Conservation (phyloP, 2,113 vertebrate species). For the Sebastes fasciatus region DNA sequence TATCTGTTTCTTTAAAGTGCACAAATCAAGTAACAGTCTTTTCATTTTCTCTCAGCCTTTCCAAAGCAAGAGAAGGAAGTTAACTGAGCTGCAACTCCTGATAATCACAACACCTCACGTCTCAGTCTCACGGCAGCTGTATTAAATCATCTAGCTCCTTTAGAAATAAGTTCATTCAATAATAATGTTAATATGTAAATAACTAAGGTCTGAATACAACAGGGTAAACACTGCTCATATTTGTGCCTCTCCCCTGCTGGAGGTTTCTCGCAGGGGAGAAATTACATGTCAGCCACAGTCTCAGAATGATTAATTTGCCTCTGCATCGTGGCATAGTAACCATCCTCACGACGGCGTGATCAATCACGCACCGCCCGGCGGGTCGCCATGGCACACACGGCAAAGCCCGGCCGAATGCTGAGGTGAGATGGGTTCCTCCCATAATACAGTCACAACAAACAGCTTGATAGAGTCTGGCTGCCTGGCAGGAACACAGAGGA, state of each 20-base stretch:
- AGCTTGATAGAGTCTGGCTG: conserved; percentile 55
- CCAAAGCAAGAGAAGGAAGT: neutral
- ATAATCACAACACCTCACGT: neutral
- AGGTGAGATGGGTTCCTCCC: conserved; percentile 52
- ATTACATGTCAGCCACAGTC: conserved; percentile 73
- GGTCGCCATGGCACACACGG: conserved; percentile 47
- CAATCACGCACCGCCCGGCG: conserved; percentile 66
- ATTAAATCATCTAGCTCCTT: conserved; percentile 15
- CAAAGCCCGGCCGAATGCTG: conserved; percentile 15
- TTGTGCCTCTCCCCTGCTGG: conserved; percentile 47
- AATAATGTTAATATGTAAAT: conserved; percentile 36
- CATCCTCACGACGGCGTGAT: conserved; percentile 69
- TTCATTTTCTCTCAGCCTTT: neutral
- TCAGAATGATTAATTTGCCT: conserved; percentile 80
- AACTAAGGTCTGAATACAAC: conserved; percentile 8
- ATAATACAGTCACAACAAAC: conserved; percentile 67
- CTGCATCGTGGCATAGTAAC: conserved; percentile 74
- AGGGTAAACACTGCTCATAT: conserved; percentile 33
- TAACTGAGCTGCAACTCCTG: neutral
- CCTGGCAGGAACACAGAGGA: conserved; percentile 3
- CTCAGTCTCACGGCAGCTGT: neutral
- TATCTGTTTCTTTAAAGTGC: neutral
- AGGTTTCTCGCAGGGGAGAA: conserved; percentile 60
- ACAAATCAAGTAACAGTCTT: neutral
- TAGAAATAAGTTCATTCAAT: conserved; percentile 22